Conservation (phyloP, 2,888 invertebrate genomes). For the Cynaeus angustus region DNA sequence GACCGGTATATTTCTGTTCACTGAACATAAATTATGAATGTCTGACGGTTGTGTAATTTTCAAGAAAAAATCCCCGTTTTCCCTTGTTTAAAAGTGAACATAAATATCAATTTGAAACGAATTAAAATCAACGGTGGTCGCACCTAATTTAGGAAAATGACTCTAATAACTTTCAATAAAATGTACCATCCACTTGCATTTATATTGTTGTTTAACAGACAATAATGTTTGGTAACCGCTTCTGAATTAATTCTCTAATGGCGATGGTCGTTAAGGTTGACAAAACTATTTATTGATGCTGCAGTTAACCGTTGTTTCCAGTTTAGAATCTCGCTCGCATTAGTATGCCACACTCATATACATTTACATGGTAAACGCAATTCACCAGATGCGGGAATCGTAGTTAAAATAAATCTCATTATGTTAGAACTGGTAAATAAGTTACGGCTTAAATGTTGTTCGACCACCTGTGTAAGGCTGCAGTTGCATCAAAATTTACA, state of each 20-base stretch:
- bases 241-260: slow-evolving; percentile 45
- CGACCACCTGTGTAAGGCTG: slow-evolving; percentile 23
- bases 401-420: slow-evolving; percentile 34
- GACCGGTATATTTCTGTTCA: slow-evolving; percentile 25
- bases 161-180: slow-evolving; percentile 38
- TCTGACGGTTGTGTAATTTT: slow-evolving; percentile 8
- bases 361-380: slow-evolving; percentile 35
- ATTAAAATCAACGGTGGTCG: slow-evolving; percentile 20
- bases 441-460: slow-evolving; percentile 19
- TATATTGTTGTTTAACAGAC: slow-evolving; percentile 40
- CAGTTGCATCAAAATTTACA: slow-evolving; percentile 16
- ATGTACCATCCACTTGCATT: slow-evolving; percentile 36
- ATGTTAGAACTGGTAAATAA: slow-evolving; percentile 15
- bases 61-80: slow-evolving; percentile 28
- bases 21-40: slow-evolving; percentile 18
- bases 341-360: slow-evolving; percentile 25
- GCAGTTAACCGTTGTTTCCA: slow-evolving; percentile 29
- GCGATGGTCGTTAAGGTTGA: slow-evolving; percentile 40
- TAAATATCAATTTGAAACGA: slow-evolving; percentile 30
- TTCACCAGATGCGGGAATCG: slow-evolving; percentile 38
- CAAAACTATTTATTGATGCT: slow-evolving; percentile 44
- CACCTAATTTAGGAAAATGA: slow-evolving; percentile 29
- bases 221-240: slow-evolving; percentile 41
- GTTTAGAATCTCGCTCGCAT: slow-evolving; percentile 28
- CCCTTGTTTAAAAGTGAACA: slow-evolving; percentile 24